Evolutionary conservation across 1,140 invertebrate genomes (phyloP).

Genomic region (Drosophila ercepeae): DNA sequence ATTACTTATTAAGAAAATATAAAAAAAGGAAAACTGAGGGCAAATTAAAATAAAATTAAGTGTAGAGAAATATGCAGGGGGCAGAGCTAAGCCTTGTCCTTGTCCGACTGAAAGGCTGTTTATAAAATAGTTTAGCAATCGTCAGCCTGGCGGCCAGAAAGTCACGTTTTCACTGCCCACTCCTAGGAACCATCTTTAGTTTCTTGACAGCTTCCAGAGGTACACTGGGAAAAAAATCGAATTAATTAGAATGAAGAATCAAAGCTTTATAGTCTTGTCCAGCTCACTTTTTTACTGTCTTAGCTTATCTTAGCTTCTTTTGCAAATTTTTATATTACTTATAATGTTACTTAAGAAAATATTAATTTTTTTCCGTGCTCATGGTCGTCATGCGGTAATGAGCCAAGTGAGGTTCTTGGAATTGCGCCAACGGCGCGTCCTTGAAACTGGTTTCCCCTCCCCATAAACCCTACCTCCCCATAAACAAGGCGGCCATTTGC

Average conservation of each 20-base stretch:
- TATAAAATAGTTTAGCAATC: conserved; percentile 61
- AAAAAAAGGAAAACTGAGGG: not conserved
- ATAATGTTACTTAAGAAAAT: not conserved
- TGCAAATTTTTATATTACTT: not conserved
- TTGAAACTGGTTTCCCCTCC: conserved; percentile 68
- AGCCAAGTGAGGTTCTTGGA: conserved; percentile 66
- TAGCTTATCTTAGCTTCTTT: not conserved
- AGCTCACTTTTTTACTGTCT: too few species aligned
- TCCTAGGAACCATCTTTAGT: not conserved
- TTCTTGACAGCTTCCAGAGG: not conserved
- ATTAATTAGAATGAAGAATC: not conserved
- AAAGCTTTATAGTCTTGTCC: not conserved
- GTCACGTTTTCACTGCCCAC: conserved; percentile 55
- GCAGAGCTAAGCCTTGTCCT: conserved; percentile 28
- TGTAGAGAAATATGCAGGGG: conserved; percentile 26
- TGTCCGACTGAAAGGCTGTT: conserved; percentile 44
- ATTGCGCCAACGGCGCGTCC: conserved; percentile 63
- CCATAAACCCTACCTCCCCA: conserved; percentile 8
- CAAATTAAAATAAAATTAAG: conserved; percentile 68
- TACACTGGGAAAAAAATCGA: not conserved
- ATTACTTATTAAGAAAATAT: conserved; percentile 55
- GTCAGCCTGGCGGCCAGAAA: conserved; percentile 33
- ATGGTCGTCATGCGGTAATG: conserved; percentile 44
- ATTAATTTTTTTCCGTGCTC: conserved; percentile 5
- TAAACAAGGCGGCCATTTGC: conserved; percentile 59